These are phyloP conservation scores for Aplysina aerophoba DNA, from an alignment of 37 sponge, comb jelly and placozoan species.

Conservation along the genomic window DNA sequence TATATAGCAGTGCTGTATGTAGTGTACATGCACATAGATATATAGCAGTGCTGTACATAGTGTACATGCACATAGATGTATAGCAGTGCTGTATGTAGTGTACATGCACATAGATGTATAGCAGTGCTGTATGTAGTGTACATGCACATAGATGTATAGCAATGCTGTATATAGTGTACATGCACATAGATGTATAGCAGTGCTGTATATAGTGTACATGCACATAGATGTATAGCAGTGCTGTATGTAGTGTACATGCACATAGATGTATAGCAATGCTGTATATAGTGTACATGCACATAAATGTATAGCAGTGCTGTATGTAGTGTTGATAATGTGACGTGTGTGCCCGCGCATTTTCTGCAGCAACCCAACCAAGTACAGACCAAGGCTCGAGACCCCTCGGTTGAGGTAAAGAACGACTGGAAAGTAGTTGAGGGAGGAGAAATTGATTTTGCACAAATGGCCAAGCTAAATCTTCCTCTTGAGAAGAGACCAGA, in stretches of 20 bases:
- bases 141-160: not conserved
- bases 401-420: constrained; percentile 73
- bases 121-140: not conserved
- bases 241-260: not conserved
- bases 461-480: constrained; percentile 79
- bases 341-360: not conserved
- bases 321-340: not conserved
- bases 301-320: not conserved
- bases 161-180: not conserved
- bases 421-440: constrained; percentile 74
- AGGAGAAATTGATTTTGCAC: constrained; percentile 85
- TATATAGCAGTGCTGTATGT: not conserved
- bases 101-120: not conserved
- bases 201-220: not conserved
- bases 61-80: not conserved
- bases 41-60: not conserved
- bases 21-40: not conserved
- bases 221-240: not conserved
- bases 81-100: not conserved
- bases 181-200: not conserved
- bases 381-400: constrained; percentile 67
- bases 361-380: constrained; percentile 7
- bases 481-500: constrained; percentile 62
- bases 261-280: not conserved
- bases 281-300: not conserved